Base-by-base conservation (phyloP, 1,140 invertebrate genomes). In the Macrostomum lignano region DNA sequence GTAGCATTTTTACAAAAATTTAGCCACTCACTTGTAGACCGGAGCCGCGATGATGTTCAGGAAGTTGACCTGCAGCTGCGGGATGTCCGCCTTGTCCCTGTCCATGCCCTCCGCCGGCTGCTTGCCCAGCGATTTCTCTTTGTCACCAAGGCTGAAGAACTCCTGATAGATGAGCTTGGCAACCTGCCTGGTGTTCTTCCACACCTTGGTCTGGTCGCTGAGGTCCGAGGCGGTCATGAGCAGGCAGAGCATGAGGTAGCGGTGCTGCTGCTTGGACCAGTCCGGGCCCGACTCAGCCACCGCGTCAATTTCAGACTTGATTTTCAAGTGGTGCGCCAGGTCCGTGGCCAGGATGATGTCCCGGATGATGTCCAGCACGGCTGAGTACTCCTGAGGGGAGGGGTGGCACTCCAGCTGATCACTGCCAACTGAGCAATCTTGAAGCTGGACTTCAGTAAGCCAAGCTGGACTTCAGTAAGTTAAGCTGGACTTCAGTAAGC, bases 141-240 rank as follows among this genome's bases (percentile, higher is more conserved):
- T 47, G 46, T 81, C 75, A 5, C 74, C 75, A 65, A 78, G 73
- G 11, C 67, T 68, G 56, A 82, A 81, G 53, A 78, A 81, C 55
- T 82, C 76, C 33, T 68, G 66, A 45, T 77, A 72, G 20, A 79
- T 68, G 39, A 72, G 53, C 35, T 71, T 66, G 20, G 69, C 69
- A 31, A 68, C 67, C 38, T 60, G 59, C 48, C 68, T 69, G 5
- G 67, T 63, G 40, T 65, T 61, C 32, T 52, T 50, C 64, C 69
- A 73, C 40, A 65, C 60, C 50, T 79, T 79, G 14, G 72, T 72
- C 50, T 78, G 73, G 53, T 81, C 76, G 19, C 69, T 72, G 11
- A 82, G 60, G 56, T 82, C 76, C 31, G 68, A 70, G 17, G 70
- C 68, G 22, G 74, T 78, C 69, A 82, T 78, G n/a, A 81, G 54